Evolutionary conservation across 2,113 vertebrate species (phyloP).

Genomic region (Steatornis caripensis): DNA sequence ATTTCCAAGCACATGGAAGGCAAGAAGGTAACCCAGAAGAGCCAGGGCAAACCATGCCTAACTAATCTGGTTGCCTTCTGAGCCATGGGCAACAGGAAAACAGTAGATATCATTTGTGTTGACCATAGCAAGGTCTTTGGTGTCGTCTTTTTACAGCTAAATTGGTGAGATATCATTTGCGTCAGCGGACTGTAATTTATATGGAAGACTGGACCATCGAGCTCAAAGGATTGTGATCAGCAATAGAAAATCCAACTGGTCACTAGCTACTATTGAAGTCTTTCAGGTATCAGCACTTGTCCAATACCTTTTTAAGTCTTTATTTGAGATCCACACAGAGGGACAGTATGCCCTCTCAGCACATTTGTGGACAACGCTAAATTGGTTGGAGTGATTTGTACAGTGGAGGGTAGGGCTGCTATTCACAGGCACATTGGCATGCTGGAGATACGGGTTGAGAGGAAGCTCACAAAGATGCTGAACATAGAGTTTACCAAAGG

Average conservation of each 20-base stretch:
- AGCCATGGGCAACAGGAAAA: not conserved
- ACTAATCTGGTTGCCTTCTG: not conserved
- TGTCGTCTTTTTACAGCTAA: not conserved
- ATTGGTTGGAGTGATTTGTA: not conserved
- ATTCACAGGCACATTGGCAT: fast-evolving
- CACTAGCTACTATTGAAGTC: not conserved
- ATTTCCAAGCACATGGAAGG: not conserved
- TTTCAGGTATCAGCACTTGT: not conserved
- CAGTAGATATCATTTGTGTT: not conserved
- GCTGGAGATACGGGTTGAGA: not conserved
- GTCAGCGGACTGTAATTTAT: not conserved
- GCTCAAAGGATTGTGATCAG: not conserved
- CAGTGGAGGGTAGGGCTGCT: not conserved
- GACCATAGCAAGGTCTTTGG: not conserved
- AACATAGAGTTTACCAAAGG: not conserved
- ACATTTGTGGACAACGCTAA: fast-evolving
- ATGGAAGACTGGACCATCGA: not conserved
- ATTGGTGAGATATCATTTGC: not conserved
- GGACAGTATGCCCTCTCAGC: not conserved
- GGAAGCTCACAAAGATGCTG: not conserved
- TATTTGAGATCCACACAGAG: not conserved
- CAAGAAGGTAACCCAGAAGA: not conserved
- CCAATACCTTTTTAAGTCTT: not conserved
- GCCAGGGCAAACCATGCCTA: not conserved
- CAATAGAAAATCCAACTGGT: not conserved